Evolutionary conservation across 2,888 invertebrate genomes (phyloP).

Genomic region (Rhagonycha lutea): DNA sequence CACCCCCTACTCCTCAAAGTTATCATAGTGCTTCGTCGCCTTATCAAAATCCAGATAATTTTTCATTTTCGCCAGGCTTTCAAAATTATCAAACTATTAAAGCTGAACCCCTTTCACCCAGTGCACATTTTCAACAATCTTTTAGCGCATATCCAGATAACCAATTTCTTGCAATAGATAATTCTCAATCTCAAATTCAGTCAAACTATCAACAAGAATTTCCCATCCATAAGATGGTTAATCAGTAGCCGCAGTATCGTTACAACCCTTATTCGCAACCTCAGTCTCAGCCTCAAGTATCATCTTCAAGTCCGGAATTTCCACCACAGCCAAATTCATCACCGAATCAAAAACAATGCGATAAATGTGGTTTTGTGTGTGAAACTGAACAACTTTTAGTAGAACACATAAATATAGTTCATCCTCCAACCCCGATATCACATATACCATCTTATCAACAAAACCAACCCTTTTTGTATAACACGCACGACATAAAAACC

Average conservation of each 20-base stretch:
- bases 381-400: conserved; percentile 74
- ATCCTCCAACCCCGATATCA: conserved; percentile 57
- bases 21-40: conserved; percentile 71
- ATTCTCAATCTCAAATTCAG: conserved; percentile 42
- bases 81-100: conserved; percentile 48
- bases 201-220: conserved; percentile 48
- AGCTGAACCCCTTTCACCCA: conserved; percentile 57
- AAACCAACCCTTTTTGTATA: conserved; percentile 57
- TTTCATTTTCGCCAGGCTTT: conserved; percentile 59
- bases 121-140: conserved; percentile 39
- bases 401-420: conserved; percentile 75
- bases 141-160: conserved; percentile 40
- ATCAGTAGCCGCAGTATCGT: conserved; percentile 45
- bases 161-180: conserved; percentile 45
- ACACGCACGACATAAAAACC: conserved; percentile 60
- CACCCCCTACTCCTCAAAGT: conserved; percentile 70
- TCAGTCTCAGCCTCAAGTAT: conserved; percentile 45
- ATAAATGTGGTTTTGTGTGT: conserved; percentile 81
- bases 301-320: conserved; percentile 59
- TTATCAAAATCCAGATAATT: conserved; percentile 64
- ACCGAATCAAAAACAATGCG: conserved; percentile 76
- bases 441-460: conserved; percentile 59
- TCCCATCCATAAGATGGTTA: conserved; percentile 43
- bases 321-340: conserved; percentile 73
- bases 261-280: conserved; percentile 56